These are phyloP conservation scores for Tylochromis polylepis DNA, from an alignment of 2,113 vertebrate genomes.

Conservation along the genomic window DNA sequence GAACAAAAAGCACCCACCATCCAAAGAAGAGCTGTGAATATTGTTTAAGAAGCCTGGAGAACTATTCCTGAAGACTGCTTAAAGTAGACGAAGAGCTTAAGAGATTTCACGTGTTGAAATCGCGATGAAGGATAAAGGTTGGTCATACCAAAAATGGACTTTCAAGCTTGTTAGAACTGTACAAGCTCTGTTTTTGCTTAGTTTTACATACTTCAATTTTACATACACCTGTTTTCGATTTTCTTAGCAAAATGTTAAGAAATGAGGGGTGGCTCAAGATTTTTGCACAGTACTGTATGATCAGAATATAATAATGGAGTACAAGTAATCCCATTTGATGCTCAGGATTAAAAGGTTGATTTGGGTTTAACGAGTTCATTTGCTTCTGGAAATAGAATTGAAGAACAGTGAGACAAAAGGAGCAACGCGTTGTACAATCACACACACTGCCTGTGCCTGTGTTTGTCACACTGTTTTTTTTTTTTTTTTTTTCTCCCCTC, in stretches of 20 bases:
- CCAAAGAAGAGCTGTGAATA: neutral
- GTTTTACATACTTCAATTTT: neutral
- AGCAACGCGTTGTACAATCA: constrained; percentile 2
- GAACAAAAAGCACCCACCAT: neutral
- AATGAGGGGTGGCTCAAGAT: neutral
- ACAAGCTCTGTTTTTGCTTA: neutral
- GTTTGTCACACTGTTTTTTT: neutral
- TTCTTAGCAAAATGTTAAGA: neutral
- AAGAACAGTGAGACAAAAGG: neutral
- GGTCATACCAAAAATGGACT: neutral
- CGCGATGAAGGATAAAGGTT: neutral
- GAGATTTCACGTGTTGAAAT: neutral
- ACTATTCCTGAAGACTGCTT: neutral
- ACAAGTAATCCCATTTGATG: neutral
- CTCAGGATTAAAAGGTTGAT: neutral
- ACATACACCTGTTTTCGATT: no score
- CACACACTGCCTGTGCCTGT: neutral
- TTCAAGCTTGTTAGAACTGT: neutral
- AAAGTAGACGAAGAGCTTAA: neutral
- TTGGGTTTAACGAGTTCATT: constrained; percentile 22
- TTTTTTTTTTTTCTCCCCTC: neutral
- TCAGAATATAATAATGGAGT: neutral
- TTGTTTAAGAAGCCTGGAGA: neutral
- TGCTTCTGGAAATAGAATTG: constrained; percentile 30
- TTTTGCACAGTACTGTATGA: neutral